Percentiles rank a stretch among this genome's conserved stretches.
phyloP scores from a whole-genome alignment of 2,888 invertebrate species.

The Harpalus rufipes region DNA sequence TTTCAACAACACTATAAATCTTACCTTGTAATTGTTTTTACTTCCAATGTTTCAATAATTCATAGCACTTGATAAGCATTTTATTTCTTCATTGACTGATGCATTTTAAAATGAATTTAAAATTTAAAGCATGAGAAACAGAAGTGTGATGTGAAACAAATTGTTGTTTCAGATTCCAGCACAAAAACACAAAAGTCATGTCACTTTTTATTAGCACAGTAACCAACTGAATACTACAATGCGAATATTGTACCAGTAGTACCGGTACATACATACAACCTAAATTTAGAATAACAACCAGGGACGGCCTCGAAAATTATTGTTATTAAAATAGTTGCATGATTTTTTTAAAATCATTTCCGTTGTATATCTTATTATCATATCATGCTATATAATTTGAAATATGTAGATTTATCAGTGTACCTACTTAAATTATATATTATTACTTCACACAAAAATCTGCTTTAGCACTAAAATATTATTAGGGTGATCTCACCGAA shows the following conservation, averaged over 20 bases:
- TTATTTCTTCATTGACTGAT: conserved; percentile 24
- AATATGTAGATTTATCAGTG: too few relatives aligned
- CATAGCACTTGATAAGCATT: conserved; percentile 26
- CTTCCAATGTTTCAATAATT: conserved; percentile 14
- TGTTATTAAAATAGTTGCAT: neutral
- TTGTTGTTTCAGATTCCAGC: neutral
- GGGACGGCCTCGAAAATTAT: conserved; percentile 11
- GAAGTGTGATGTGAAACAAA: neutral
- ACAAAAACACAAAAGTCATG: conserved; percentile 22
- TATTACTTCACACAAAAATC: too few relatives aligned
- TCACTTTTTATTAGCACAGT: conserved; percentile 59
- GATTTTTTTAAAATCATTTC: neutral
- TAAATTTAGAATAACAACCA: conserved; percentile 42
- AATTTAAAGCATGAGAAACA: conserved; percentile 14
- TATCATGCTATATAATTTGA: too few relatives aligned
- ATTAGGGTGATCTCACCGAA: too few relatives aligned
- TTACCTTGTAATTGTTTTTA: conserved; percentile 22
- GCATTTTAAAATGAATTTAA: conserved; percentile 10
- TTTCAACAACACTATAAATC: conserved; percentile 31
- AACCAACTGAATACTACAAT: conserved; percentile 57
- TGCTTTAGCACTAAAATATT: too few relatives aligned
- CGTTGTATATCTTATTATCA: neutral
- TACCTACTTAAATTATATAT: too few relatives aligned
- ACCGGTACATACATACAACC: conserved; percentile 57
- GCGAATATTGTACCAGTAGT: conserved; percentile 54